Percentiles rank a stretch among this genome's conserved stretches.
phyloP scores from a whole-genome alignment of 2,797 vertebrate genomes.

The Cirrhinus mrigala region DNA sequence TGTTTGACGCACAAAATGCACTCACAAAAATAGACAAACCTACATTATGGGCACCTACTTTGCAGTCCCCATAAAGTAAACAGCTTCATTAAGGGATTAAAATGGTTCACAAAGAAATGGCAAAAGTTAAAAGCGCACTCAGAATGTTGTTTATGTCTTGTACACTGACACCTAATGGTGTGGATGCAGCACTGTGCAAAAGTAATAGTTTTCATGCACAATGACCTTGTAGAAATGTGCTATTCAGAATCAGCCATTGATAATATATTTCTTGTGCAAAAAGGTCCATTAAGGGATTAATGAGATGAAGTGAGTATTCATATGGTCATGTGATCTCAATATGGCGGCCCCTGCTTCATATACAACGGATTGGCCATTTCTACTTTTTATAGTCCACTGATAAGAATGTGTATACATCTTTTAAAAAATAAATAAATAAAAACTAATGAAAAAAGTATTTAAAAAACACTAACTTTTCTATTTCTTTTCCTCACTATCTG shows the following conservation, averaged over 20 bases:
- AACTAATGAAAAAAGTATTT: too few species aligned
- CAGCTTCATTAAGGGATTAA: background rate
- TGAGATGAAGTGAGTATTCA: background rate
- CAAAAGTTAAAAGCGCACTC: constrained; percentile 11
- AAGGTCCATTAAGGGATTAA: background rate
- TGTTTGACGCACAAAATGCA: background rate
- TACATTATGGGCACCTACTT: background rate
- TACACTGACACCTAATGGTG: background rate
- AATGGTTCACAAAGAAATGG: background rate
- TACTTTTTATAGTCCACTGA: background rate
- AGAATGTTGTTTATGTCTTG: background rate
- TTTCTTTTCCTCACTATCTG: constrained; percentile 55
- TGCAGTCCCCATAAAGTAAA: background rate
- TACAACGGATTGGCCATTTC: background rate
- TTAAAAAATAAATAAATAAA: too few species aligned
- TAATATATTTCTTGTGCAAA: background rate
- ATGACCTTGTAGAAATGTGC: background rate
- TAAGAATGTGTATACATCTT: background rate
- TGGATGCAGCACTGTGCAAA: background rate
- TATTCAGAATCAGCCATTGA: background rate
- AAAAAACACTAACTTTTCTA: background rate
- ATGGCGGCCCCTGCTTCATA: background rate
- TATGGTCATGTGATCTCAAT: background rate
- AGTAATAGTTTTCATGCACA: background rate
- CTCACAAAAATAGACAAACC: background rate